Base-by-base conservation (phyloP, 2,113 vertebrate genomes). In the Lonchura striata region DNA sequence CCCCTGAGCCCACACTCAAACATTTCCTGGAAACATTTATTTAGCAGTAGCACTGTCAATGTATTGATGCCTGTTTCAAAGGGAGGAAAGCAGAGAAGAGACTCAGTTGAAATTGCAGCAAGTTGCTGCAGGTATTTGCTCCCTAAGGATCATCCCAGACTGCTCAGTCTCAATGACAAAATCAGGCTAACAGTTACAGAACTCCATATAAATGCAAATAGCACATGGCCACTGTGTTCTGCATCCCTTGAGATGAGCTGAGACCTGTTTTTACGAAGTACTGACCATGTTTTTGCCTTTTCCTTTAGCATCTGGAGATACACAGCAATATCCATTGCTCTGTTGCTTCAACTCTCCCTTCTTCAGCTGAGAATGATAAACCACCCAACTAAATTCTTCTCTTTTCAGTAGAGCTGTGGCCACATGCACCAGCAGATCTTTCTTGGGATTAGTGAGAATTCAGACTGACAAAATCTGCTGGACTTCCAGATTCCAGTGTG, bases 21-120 rank as follows among this genome's bases (percentile, higher is more conserved):
- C 46, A 14, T 71, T 85, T 94, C 89, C 78, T 87, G 89, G 89
- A 84, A 91, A 64, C n/a, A 46, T 94, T 92, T 84, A 52, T 75
- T 91, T 86, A 94, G 69, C 69, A 59, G 60, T 20, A 81, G 21
- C 60, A 30, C 76, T 71, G 83, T 82, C 83, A 27, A n/a, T 81
- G 59, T 84, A 82, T 79, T 64, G 80, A 78, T 70, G 77, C 30
- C 37, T 60, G 18, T 88, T 94, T 88, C 91, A 92, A 56, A 76
- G 69, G 56, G 30, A 75, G 20, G 44, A 44, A 87, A 84, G 63
- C 11, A 57, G 79, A 71, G 49, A 69, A 81, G 54, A 88, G 42
- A 18, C 13, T 93, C 37, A 13, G 57, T 30, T 41, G 25, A 66
- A 83, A 66, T 9, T 66, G 31, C 71, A 74, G 44, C 59, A 47